Conservation (phyloP, 2,797 vertebrate species). For the Acropternis orthonyx region DNA sequence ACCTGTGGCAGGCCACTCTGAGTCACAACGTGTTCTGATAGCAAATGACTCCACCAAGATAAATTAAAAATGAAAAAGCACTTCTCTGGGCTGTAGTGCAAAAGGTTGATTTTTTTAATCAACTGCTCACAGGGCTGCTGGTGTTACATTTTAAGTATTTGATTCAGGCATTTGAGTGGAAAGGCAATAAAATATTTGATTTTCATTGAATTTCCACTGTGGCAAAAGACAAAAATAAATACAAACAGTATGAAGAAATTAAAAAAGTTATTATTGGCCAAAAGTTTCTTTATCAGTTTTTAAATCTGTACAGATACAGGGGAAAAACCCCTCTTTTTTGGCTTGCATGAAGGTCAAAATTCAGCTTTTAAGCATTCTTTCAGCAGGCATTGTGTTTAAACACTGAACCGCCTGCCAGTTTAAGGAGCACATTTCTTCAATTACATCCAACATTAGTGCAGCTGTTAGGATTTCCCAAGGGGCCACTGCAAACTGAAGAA, state of each 20-base stretch:
- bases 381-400: background rate
- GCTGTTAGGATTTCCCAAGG: background rate
- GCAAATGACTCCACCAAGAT: background rate
- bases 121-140: background rate
- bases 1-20: background rate
- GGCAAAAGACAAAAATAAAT: conserved; percentile 15
- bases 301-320: background rate
- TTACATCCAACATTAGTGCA: background rate
- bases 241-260: background rate
- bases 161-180: background rate
- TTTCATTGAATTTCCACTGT: conserved; percentile 34
- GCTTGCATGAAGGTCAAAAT: conserved; percentile 1
- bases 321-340: background rate
- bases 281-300: background rate
- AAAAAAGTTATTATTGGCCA: background rate
- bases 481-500: background rate
- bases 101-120: background rate
- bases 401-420: background rate
- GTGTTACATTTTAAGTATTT: background rate
- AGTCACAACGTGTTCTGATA: background rate
- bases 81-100: background rate
- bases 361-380: background rate
- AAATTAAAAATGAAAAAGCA: background rate
- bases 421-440: background rate
- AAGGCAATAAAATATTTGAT: conserved; percentile 4